These are phyloP conservation scores for Drosophila serrata DNA, from an alignment of 1,140 invertebrate genomes.

Conservation along the genomic window DNA sequence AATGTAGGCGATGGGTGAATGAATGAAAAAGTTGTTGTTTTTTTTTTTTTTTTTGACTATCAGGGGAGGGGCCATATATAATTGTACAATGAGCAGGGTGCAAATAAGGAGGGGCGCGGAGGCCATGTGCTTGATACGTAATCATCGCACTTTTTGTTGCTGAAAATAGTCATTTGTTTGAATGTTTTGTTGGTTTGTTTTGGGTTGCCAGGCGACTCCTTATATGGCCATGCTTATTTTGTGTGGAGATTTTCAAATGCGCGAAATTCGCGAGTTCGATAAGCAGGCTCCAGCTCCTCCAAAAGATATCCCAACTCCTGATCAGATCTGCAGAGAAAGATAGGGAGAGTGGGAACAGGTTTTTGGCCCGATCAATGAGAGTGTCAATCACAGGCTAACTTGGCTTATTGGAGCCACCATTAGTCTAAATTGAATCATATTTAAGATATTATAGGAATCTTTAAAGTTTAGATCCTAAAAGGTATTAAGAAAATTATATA, in stretches of 20 bases:
- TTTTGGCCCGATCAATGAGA: slow-evolving; percentile 11
- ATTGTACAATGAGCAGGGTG: slow-evolving; percentile 27
- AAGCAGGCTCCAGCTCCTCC: slow-evolving; percentile 31
- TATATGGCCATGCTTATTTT: slow-evolving; percentile 73
- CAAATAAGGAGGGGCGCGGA: slow-evolving; percentile 36
- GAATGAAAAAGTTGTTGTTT: slow-evolving; percentile 50
- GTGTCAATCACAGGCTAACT: slow-evolving; percentile 7
- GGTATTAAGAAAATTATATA: not conserved
- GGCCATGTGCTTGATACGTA: slow-evolving; percentile 64
- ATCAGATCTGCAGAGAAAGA: not conserved
- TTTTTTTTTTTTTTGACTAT: slow-evolving; percentile 35
- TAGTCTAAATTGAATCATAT: too few species aligned
- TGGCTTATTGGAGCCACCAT: not conserved
- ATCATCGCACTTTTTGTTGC: slow-evolving; percentile 50
- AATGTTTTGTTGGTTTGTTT: slow-evolving; percentile 34
- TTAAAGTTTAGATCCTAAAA: not conserved
- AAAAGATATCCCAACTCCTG: slow-evolving; percentile 31
- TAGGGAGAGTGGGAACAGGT: slow-evolving; percentile 16
- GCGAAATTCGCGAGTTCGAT: slow-evolving; percentile 48
- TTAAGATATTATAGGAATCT: not conserved
- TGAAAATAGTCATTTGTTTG: slow-evolving; percentile 62
- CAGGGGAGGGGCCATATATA: slow-evolving; percentile 20
- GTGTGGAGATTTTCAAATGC: slow-evolving; percentile 36
- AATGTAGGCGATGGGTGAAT: slow-evolving; percentile 38
- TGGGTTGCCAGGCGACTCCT: slow-evolving; percentile 35